phyloP scores from a whole-genome alignment of 1,140 invertebrate genomes.

The Dendrolimus kikuchii region DNA sequence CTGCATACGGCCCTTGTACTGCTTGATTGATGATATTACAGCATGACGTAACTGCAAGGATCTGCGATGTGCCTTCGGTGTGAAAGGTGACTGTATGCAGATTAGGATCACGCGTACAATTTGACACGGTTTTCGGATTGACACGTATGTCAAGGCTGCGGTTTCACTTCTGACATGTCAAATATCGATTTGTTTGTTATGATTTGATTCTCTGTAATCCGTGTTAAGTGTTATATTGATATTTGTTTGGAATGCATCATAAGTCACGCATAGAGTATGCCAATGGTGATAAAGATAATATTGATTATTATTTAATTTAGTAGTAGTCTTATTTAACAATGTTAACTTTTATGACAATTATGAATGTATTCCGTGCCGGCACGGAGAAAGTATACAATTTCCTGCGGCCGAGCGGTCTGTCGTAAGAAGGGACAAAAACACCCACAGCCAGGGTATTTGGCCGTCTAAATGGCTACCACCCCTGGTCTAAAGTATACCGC shows the following conservation, averaged over 20 bases:
- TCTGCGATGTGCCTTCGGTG: slow-evolving; percentile 34
- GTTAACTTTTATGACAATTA: too few species aligned
- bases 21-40: slow-evolving; percentile 44
- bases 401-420: too few species aligned
- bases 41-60: slow-evolving; percentile 37
- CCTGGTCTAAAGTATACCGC: too few species aligned
- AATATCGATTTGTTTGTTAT: slow-evolving; percentile 38
- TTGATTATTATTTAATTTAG: not conserved
- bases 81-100: slow-evolving; percentile 63
- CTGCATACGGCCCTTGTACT: slow-evolving; percentile 41
- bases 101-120: slow-evolving; percentile 43
- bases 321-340: not conserved
- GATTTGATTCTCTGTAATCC: slow-evolving; percentile 21
- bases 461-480: too few species aligned
- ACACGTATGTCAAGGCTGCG: slow-evolving; percentile 50
- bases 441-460: too few species aligned
- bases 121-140: slow-evolving; percentile 44
- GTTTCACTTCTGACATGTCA: slow-evolving; percentile 48
- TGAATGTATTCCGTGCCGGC: too few species aligned
- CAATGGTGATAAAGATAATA: not conserved
- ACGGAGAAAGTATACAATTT: too few species aligned
- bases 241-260: slow-evolving; percentile 37
- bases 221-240: slow-evolving; percentile 37
- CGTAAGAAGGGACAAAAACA: too few species aligned
- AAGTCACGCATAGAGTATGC: slow-evolving; percentile 28